These are phyloP conservation scores for Trichoplax adhaerens DNA, from an alignment of 37 sponge, comb jelly and placozoan genomes.

Conservation along the genomic window DNA sequence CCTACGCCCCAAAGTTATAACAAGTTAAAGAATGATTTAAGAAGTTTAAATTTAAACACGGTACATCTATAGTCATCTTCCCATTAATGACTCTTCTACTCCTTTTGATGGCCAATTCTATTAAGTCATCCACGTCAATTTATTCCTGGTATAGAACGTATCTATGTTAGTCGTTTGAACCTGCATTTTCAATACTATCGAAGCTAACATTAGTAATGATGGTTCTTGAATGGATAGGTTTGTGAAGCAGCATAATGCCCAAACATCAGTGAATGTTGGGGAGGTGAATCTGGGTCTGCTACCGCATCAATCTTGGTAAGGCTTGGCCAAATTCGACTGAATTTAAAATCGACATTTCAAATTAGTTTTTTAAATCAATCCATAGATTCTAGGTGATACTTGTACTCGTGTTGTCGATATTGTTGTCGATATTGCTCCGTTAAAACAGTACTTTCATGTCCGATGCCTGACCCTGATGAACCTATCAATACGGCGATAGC, in stretches of 20 bases:
- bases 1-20: conserved; percentile 62
- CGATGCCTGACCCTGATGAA: conserved; percentile 87
- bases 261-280: conserved; percentile 98
- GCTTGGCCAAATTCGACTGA: too few relatives aligned
- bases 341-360: too few relatives aligned
- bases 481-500: conserved; percentile 81
- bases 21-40: conserved; percentile 45
- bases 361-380: too few relatives aligned
- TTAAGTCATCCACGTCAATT: not conserved
- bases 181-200: conserved; percentile 30
- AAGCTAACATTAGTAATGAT: conserved; percentile 8
- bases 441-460: conserved; percentile 74
- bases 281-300: conserved; percentile 71
- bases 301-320: conserved; percentile 96
- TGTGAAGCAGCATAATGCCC: conserved; percentile 98
- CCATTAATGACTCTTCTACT: not conserved
- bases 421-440: conserved; percentile 97
- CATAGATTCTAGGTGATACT: conserved; percentile 72
- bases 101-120: not conserved
- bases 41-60: conserved; percentile 68
- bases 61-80: conserved; percentile 10
- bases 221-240: conserved; percentile 27
- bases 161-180: conserved; percentile 4
- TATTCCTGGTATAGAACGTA: not conserved
- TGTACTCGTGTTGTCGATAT: conserved; percentile 52